These are phyloP conservation scores for Lophotis ruficrista DNA, from an alignment of 2,113 vertebrate species.

Conservation along the genomic window DNA sequence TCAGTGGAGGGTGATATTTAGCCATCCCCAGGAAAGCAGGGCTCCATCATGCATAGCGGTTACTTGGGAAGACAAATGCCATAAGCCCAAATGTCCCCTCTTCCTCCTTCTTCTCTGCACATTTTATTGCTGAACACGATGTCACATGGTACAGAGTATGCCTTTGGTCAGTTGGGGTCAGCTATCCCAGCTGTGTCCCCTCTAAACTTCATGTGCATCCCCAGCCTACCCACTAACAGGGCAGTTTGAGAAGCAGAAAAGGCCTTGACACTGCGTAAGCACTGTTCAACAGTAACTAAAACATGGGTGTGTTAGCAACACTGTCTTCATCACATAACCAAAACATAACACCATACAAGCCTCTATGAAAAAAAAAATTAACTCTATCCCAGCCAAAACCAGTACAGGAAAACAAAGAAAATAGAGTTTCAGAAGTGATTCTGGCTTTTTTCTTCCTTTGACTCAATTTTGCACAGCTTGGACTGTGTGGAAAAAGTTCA, in stretches of 20 bases:
- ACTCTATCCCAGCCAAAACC: neutral
- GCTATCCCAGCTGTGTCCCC: neutral
- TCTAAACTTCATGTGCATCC: neutral
- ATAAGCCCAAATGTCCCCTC: neutral
- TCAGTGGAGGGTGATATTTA: neutral
- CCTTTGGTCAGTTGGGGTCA: neutral
- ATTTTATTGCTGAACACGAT: neutral
- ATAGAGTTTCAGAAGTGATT: neutral
- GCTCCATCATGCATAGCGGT: neutral
- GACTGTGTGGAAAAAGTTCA: neutral
- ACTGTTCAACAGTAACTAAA: neutral
- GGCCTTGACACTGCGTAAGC: too few relatives aligned
- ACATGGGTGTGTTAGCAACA: too few relatives aligned
- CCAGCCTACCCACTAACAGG: neutral
- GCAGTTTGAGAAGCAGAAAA: neutral
- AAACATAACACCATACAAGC: neutral
- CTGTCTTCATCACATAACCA: neutral
- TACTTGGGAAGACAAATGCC: neutral
- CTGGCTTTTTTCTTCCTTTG: neutral
- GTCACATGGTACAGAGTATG: neutral
- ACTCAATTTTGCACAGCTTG: neutral
- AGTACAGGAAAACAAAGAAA: neutral
- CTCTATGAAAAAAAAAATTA: neutral
- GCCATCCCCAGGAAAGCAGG: neutral
- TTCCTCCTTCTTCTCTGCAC: neutral